phyloP scores from a whole-genome alignment of 2,888 invertebrate species.

The Tiliacea aurago region DNA sequence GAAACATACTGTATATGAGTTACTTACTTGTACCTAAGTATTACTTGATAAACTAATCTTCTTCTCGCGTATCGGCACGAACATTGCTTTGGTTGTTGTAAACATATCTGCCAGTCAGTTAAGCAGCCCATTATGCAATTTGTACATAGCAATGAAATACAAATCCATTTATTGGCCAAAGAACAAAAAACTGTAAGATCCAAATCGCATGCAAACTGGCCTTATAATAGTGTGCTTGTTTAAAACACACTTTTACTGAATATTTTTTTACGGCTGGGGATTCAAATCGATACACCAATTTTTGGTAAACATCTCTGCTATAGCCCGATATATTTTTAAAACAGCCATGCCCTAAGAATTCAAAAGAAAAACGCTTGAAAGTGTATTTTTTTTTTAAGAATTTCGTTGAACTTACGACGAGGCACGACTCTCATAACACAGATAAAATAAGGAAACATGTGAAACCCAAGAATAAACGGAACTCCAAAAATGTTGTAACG shows the following conservation, averaged over 20 bases:
- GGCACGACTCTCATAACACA: not conserved
- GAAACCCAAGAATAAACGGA: conserved; percentile 12
- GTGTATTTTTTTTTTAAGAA: not conserved
- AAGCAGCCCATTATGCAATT: not conserved
- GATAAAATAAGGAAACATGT: conserved; percentile 11
- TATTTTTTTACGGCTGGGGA: not conserved
- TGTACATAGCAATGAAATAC: no score
- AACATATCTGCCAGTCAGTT: not conserved
- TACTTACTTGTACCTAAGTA: no score
- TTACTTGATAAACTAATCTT: not conserved
- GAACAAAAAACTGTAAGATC: not conserved
- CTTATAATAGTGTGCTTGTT: no score
- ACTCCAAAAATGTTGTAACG: conserved; percentile 21
- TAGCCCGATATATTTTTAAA: not conserved
- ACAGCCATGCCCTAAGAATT: not conserved
- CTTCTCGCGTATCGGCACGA: not conserved
- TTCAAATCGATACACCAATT: not conserved
- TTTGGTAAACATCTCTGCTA: not conserved
- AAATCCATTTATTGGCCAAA: not conserved
- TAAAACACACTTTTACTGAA: no score
- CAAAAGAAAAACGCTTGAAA: not conserved
- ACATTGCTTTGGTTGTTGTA: not conserved
- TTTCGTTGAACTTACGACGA: not conserved
- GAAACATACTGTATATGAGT: no score
- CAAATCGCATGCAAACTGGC: not conserved